phyloP scores from a whole-genome alignment of 1,140 invertebrate genomes.

The Rhizoglyphus robini region DNA sequence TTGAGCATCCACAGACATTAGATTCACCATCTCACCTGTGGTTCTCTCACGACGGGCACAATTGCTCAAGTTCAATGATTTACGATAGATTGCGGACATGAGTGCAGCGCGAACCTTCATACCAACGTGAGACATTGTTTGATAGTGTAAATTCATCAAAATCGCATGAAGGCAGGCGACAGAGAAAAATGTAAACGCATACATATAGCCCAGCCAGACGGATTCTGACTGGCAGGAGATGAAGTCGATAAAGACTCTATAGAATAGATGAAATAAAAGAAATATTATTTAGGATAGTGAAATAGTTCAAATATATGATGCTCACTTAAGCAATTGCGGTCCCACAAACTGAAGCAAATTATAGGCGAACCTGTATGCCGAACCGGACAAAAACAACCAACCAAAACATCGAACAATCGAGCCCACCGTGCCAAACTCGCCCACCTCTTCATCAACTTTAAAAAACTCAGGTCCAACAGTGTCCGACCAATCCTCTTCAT shows the following conservation, averaged over 20 bases:
- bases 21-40: slow-evolving; percentile 41
- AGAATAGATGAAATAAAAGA: not conserved
- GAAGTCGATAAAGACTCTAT: not conserved
- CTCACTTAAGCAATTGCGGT: not conserved
- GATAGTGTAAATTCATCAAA: slow-evolving; percentile 74
- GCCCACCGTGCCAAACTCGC: too few relatives aligned
- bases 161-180: slow-evolving; percentile 43
- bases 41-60: slow-evolving; percentile 33
- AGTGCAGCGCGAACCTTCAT: slow-evolving; percentile 28
- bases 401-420: not conserved
- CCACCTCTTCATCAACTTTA: too few relatives aligned
- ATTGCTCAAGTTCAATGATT: slow-evolving; percentile 31
- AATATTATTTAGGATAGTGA: slow-evolving; percentile 2
- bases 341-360: not conserved
- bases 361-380: not conserved
- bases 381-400: not conserved
- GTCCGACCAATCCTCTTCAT: too few relatives aligned
- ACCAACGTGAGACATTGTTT: slow-evolving; percentile 54
- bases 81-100: slow-evolving; percentile 29
- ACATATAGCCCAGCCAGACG: slow-evolving; percentile 73
- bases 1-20: slow-evolving; percentile 43
- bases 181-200: slow-evolving; percentile 43
- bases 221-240: slow-evolving; percentile 36
- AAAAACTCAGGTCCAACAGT: too few relatives aligned
- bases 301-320: not conserved